These are phyloP conservation scores for Dromiciops gliroides DNA, from an alignment of 2,113 vertebrate genomes.

Conservation along the genomic window DNA sequence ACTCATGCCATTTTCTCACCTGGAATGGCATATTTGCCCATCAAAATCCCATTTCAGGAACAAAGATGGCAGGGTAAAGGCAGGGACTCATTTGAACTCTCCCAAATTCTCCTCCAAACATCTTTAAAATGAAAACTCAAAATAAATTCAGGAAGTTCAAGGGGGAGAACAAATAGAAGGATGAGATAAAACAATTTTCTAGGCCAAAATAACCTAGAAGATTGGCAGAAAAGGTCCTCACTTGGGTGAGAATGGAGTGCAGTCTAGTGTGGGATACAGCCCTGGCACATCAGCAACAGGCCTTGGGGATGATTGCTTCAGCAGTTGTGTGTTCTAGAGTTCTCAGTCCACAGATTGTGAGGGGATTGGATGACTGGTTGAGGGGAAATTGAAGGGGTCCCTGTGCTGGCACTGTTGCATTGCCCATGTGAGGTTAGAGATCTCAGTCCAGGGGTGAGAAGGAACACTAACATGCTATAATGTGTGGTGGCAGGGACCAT, in stretches of 20 bases:
- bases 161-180: background rate
- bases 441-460: background rate
- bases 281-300: background rate
- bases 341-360: background rate
- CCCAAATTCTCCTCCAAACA: background rate
- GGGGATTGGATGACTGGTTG: background rate
- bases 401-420: background rate
- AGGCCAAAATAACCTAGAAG: background rate
- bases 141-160: background rate
- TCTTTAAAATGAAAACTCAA: background rate
- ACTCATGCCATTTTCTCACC: background rate
- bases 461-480: no score
- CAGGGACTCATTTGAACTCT: background rate
- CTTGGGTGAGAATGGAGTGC: background rate
- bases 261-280: background rate
- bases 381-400: background rate
- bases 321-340: background rate
- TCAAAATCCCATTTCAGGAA: background rate
- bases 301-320: background rate
- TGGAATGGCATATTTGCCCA: background rate
- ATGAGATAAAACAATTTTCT: background rate
- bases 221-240: background rate
- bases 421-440: background rate
- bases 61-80: background rate
- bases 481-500: background rate